Base-by-base conservation (phyloP, 1,140 invertebrate species). In the Formica selysi region DNA sequence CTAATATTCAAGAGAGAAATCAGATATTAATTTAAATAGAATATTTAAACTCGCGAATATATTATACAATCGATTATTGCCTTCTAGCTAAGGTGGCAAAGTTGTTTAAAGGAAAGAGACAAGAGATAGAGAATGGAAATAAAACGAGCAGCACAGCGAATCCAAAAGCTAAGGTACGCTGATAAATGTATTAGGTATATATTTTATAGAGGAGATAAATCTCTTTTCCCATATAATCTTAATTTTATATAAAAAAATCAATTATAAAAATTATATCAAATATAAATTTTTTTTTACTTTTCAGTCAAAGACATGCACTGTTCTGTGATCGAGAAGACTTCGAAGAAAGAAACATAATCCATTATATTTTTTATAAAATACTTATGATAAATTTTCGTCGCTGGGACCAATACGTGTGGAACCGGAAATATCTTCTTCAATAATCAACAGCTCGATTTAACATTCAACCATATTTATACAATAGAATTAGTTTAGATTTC, bases 31-130 rank as follows among this genome's bases (percentile, higher is more conserved):
- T 85, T 76, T 76, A 51, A 51, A 51, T 41, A 67, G 19, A 70
- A 11, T 44, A 22, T 44, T 68, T 78, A 48, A 86, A 70, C 64
- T 83, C 16, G 32, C 7, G 3, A 26, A 26, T 41, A 70, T 41
- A 73, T 57, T 80, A 13, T 16, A n/a, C 11, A 57, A 81, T 62
- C 3, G 13, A 48, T 48, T 41, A 76, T 62, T 19, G 54, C 59
- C 59, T 86, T 83, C 6, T 32, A 93, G 93, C 89, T 71, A 93
- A 92, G 87, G 93, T 93, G 67, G 68, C 91, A 11, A 93, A 92
- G 57, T 73, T 93, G 51, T 93, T 93, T 57, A 93, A 92, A 76
- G 67, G 51, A 8, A 93, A 90, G 44, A 91, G 81, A 54, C 88
- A 91, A 79, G 65, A 85, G 8, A 64, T 80, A 0, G 87, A 91